Conservation (phyloP, 2,888 invertebrate genomes). For the Heliconius charithonia region DNA sequence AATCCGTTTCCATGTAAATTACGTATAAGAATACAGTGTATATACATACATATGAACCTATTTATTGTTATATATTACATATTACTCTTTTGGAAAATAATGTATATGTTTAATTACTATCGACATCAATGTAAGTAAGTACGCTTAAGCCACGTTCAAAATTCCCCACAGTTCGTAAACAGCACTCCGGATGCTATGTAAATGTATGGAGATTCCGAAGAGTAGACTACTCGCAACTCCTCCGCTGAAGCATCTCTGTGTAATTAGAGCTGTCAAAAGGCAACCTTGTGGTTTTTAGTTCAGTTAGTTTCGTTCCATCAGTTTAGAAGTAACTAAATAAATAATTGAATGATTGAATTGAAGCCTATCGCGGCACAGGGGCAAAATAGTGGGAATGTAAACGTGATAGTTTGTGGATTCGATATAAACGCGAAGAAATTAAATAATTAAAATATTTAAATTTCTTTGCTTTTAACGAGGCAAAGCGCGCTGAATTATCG, state of each 20-base stretch:
- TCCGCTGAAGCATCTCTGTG: conserved; percentile 44
- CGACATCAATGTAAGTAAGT: conserved; percentile 15
- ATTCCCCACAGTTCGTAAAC: conserved; percentile 38
- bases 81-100: background rate
- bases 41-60: background rate
- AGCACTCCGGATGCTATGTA: conserved; percentile 54
- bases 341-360: background rate
- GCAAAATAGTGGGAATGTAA: no score
- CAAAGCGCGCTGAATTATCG: no score
- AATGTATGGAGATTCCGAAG: conserved; percentile 67
- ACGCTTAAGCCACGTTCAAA: conserved; percentile 19
- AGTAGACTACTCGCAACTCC: conserved; percentile 47
- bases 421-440: no score
- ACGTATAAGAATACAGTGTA: background rate
- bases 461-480: no score
- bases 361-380: no score
- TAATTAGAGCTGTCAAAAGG: conserved; percentile 41
- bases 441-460: no score
- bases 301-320: background rate
- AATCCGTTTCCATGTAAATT: background rate
- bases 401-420: no score
- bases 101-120: conserved; percentile 1
- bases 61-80: background rate
- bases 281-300: conserved; percentile 40
- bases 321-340: background rate